Evolutionary conservation across 2,888 invertebrate species (phyloP), one percentile per base, ranked within the genome.

Genomic region (Heliconius aoede): DNA sequence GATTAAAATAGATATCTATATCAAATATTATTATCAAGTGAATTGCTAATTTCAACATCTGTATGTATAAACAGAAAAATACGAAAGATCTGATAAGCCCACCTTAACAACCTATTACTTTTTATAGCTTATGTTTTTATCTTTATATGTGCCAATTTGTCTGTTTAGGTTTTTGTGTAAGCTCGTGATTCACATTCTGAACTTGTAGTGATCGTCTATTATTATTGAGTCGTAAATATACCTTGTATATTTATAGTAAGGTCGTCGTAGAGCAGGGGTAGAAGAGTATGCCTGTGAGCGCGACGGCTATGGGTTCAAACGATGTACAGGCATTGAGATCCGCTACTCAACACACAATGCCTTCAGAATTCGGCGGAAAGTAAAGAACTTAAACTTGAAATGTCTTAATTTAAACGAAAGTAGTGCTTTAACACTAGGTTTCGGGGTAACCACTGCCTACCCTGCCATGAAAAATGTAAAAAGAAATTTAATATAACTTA

Each of bases 31-130:
- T 26, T 60, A 13, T 24, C 4, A 58, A 13, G 11, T 11, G 58
- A 24, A 58, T 24, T 58, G 24, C 24, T 58, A 24, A 11, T 64
- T 30, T 30, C 30, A 30, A 62, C 4, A 62, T 18, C 5, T 15
- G 15, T 32, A 62, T 64, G 4, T 32, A n/a, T 24, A 32, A 24
- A 36, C 36, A n/a, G 15, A 1, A 65, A 24, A 15, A 65, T 13
- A 65, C 13, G 24, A 65, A 64, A 64, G 5, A 36, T 64, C 7
- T 64, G 21, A 32, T n/a, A 64, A n/a, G n/a, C 36, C 36, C 32
- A 65, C 36, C 32, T n/a, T 65, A 65, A 65, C 36, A 65, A 65
- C 64, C 64, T 65, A n/a, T 65, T 65, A 65, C 64, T 65, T 65
- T 65, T 65, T 65, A 65, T 15, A 24, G 36, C 65, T 65, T 36